Conservation (phyloP, 2,797 vertebrate species). For the Sebastes vulpes region DNA sequence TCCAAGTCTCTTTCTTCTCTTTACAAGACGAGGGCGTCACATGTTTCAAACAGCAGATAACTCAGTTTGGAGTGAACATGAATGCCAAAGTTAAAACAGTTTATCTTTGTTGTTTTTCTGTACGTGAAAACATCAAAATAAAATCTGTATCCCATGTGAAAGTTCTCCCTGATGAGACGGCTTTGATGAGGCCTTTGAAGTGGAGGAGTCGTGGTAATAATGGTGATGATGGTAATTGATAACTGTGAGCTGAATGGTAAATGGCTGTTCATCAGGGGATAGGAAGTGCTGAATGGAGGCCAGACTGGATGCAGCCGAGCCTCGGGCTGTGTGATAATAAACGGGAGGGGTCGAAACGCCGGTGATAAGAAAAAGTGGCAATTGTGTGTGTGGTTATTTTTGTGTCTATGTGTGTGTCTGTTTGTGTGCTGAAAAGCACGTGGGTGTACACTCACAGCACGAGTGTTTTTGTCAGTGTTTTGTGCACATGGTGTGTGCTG, state of each 20-base stretch:
- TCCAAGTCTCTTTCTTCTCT: conserved; percentile 15
- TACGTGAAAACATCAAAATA: conserved; percentile 64
- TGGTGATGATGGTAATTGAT: conserved; percentile 74
- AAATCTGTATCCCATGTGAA: conserved; percentile 71
- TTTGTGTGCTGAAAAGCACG: neutral
- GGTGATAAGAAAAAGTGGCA: conserved; percentile 66
- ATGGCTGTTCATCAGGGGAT: conserved; percentile 78
- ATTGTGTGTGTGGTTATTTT: conserved; percentile 40
- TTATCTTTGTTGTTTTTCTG: conserved; percentile 69
- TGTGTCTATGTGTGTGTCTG: conserved; percentile 11
- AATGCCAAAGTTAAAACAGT: conserved; percentile 52
- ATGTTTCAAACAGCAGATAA: conserved; percentile 57
- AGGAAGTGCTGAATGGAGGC: conserved; percentile 68
- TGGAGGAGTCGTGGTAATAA: conserved; percentile 64
- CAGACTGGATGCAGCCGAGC: conserved; percentile 65
- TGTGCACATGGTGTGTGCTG: neutral
- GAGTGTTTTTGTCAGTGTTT: neutral
- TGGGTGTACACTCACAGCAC: conserved; percentile 1
- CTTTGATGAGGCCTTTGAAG: conserved; percentile 80
- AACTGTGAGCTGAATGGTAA: conserved; percentile 74
- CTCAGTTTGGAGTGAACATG: conserved; percentile 60
- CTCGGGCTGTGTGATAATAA: conserved; percentile 75
- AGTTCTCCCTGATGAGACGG: conserved; percentile 55
- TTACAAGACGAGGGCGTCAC: conserved; percentile 40
- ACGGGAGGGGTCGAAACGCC: conserved; percentile 73